These are phyloP conservation scores for Hemithea aestivaria DNA, from an alignment of 2,888 invertebrate genomes.

Conservation along the genomic window DNA sequence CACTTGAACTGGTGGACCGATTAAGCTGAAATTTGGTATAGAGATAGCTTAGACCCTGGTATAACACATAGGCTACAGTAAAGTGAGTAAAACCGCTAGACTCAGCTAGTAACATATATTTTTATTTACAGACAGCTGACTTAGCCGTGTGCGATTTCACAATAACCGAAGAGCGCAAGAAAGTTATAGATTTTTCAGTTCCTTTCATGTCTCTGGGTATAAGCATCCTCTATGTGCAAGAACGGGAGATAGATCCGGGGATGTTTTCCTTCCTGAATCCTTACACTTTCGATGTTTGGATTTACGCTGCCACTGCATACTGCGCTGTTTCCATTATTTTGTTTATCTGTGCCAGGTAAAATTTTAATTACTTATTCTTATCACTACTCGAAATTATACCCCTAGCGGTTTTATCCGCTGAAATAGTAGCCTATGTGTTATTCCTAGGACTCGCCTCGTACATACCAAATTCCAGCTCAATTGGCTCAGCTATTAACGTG, in stretches of 20 bases:
- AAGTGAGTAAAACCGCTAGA: no score
- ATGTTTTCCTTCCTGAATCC: constrained; percentile 94
- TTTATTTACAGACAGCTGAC: constrained; percentile 53
- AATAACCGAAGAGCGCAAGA: constrained; percentile 93
- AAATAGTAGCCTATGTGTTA: no score
- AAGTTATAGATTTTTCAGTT: constrained; percentile 94
- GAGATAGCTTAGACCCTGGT: no score
- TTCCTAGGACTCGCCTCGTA: no score
- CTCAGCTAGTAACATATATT: no score
- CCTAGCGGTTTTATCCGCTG: no score
- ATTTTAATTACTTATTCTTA: neutral
- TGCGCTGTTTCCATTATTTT: constrained; percentile 89
- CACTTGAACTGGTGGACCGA: no score
- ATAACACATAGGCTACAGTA: no score
- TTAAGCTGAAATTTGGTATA: no score
- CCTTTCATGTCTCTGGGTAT: constrained; percentile 98
- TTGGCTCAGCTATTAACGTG: no score
- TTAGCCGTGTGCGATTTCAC: constrained; percentile 85
- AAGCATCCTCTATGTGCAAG: constrained; percentile 91
- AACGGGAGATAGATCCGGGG: constrained; percentile 85
- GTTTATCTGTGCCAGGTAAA: constrained; percentile 87
- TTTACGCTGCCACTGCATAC: constrained; percentile 92
- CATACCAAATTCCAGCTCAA: no score
- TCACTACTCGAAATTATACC: no score
- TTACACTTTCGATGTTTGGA: constrained; percentile 90